Evolutionary conservation across 2,113 vertebrate species (phyloP), one percentile per base, ranked within the genome.

Genomic region (Chionomys nivalis): DNA sequence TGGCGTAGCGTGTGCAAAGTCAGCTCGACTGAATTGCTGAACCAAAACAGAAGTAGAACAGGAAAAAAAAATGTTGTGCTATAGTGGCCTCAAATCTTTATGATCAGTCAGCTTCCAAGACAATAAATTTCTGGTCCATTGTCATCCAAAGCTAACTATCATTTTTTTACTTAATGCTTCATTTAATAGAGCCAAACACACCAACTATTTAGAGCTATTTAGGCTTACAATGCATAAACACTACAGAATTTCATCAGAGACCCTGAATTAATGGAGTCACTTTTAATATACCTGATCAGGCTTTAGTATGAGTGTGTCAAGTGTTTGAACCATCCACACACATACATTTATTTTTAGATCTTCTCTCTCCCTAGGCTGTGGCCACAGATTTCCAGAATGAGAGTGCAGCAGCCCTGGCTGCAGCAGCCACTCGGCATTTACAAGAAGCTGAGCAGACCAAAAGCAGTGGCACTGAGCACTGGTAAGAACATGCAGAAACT

Each of bases 381-480:
- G 99, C 99, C 97, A 99, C 99, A 87, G 99, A 99, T 98, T 99
- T 99, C 98, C 99, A 99, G 98, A 99, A 99, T 0, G 99, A 99
- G 98, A 99, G 99, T 21, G 99, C 99, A 16, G 99, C 98, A 7
- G 99, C 99, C 42, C 97, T 99, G 98, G 99, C 99, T 72, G 99
- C 99, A 1, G 99, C 99, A 17, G 99, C 99, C 3, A 99, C 99
- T 1, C 99, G 99, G 89, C 99, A 99, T 91, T 98, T 99, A 19
- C 99, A 99, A 96, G 99, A 99, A 96, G 99, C 99, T 0, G 99
- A 99, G 91, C 99, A 99, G 95, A 99, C 99, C 61, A 99, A 99
- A 92, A 99, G 95, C 98, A 97, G 97, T 0, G 99, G 99, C 83
- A 98, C 98, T 44, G 99, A 99, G 96, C 99, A 99, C 98, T 99